Evolutionary conservation across 2,113 vertebrate genomes (phyloP).

Genomic region (Piprites chloris): DNA sequence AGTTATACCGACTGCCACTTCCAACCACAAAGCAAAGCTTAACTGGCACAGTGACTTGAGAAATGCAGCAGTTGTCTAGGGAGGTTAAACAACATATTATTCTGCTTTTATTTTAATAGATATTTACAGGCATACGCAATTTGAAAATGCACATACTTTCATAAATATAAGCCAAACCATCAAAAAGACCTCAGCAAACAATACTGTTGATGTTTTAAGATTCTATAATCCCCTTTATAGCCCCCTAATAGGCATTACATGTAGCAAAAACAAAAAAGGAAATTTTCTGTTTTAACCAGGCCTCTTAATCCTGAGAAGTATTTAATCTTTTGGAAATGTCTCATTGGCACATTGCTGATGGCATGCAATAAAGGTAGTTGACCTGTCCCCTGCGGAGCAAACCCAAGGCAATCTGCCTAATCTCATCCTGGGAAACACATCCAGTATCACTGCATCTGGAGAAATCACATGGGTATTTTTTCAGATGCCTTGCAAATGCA

Average conservation of each 20-base stretch:
- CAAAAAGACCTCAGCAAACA: neutral
- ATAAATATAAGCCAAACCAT: neutral
- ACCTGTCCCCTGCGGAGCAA: constrained; percentile 29
- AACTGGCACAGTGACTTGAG: neutral
- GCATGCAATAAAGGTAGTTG: constrained; percentile 18
- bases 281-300: constrained; percentile 25
- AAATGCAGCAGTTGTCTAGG: neutral
- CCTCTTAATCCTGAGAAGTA: constrained; percentile 34
- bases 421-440: constrained; percentile 17
- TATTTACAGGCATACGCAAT: neutral
- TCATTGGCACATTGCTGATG: constrained; percentile 1
- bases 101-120: neutral
- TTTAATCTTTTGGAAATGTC: constrained; percentile 32
- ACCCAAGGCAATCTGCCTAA: constrained; percentile 26
- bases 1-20: neutral
- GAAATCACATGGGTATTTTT: neutral
- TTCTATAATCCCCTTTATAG: neutral
- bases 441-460: neutral
- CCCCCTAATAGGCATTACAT: neutral
- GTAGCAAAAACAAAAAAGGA: constrained; percentile 14
- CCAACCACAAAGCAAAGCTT: neutral
- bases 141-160: neutral
- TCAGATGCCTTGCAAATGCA: neutral
- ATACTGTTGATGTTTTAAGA: constrained; percentile 1
- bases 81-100: neutral